Conservation (phyloP, 2,113 vertebrate species). For the Columbina picui region DNA sequence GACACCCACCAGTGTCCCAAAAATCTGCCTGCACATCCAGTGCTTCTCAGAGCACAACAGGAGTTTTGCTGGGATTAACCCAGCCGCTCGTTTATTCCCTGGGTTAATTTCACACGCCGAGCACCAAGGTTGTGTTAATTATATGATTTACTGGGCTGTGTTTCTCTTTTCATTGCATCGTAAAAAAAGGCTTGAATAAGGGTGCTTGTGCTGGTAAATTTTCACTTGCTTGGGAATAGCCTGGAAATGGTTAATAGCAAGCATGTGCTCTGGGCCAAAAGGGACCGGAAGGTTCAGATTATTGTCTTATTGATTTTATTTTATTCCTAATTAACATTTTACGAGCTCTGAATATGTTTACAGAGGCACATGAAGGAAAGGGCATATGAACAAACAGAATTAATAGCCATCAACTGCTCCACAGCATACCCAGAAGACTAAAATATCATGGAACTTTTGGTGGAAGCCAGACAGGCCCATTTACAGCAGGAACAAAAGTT, state of each 20-base stretch:
- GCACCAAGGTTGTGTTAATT: slow-evolving; percentile 58
- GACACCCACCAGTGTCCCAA: background rate
- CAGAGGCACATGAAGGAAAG: slow-evolving; percentile 22
- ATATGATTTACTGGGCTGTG: slow-evolving; percentile 44
- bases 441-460: background rate
- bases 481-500: background rate
- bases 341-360: slow-evolving; percentile 62
- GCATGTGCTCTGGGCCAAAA: background rate
- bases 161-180: slow-evolving; percentile 42
- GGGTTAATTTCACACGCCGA: slow-evolving; percentile 62
- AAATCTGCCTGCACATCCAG: background rate
- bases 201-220: slow-evolving; percentile 36
- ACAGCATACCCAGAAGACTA: background rate
- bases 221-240: slow-evolving; percentile 22
- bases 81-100: slow-evolving; percentile 53
- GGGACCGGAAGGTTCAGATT: slow-evolving; percentile 28
- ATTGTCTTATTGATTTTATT: slow-evolving; percentile 61
- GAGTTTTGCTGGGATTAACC: slow-evolving; percentile 14
- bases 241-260: slow-evolving; percentile 48
- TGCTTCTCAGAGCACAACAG: background rate
- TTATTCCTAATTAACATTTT: slow-evolving; percentile 68
- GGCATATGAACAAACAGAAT: slow-evolving; percentile 28
- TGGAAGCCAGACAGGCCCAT: background rate
- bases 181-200: slow-evolving; percentile 50
- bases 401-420: background rate